Evolutionary conservation across 2,113 vertebrate genomes (phyloP).

Genomic region (Proterorhinus semilunaris): DNA sequence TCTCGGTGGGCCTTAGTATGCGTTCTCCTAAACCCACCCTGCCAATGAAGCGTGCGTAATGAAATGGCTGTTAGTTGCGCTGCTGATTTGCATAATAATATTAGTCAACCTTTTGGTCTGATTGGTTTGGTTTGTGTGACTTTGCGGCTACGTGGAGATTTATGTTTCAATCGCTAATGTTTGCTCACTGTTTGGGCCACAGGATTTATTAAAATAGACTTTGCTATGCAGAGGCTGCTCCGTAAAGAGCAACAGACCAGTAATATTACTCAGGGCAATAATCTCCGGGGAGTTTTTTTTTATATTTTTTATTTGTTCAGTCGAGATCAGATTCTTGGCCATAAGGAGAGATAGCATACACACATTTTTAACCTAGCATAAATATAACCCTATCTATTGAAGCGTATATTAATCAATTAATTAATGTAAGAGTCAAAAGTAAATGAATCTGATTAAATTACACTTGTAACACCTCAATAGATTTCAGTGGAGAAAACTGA

Average conservation of each 20-base stretch:
- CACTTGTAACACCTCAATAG: no score
- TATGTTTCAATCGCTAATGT: constrained; percentile 40
- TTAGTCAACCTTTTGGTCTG: constrained; percentile 55
- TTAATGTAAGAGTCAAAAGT: background rate
- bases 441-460: background rate
- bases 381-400: no score
- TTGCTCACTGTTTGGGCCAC: constrained; percentile 17
- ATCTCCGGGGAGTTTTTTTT: constrained; percentile 14
- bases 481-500: no score
- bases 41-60: constrained; percentile 27
- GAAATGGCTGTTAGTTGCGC: constrained; percentile 43
- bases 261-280: constrained; percentile 41
- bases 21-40: background rate
- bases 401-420: no score
- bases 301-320: constrained; percentile 9
- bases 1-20: background rate
- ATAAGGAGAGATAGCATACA: background rate
- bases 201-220: constrained; percentile 39
- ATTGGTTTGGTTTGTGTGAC: constrained; percentile 48
- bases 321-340: background rate
- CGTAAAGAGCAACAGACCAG: constrained; percentile 12
- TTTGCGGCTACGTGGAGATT: constrained; percentile 31
- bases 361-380: background rate
- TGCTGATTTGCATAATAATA: constrained; percentile 60
- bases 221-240: constrained; percentile 4